Evolutionary conservation across 2,888 invertebrate species (phyloP).

Genomic region (Andrena minutula): DNA sequence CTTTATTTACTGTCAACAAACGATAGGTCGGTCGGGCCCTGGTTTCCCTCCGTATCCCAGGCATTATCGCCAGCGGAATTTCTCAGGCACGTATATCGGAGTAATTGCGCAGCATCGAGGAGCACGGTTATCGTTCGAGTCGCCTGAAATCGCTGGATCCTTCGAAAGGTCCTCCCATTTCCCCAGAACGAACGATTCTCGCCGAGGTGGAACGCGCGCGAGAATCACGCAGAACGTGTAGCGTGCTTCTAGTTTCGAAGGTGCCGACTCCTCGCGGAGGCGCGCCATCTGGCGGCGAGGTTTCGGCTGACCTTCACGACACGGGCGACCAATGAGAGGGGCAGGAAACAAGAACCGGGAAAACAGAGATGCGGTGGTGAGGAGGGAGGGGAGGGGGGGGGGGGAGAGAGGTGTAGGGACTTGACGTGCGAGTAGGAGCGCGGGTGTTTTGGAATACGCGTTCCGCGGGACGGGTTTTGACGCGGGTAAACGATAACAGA

Average conservation of each 20-base stretch:
- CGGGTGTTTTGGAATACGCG: slow-evolving; percentile 44
- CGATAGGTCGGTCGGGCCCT: slow-evolving; percentile 42
- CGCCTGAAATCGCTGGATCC: not conserved
- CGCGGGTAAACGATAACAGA: not conserved
- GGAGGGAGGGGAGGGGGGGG: slow-evolving; percentile 3
- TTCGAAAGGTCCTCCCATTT: slow-evolving; percentile 24
- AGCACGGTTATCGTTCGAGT: not conserved
- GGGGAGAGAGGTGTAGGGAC: slow-evolving; percentile 21
- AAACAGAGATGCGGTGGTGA: too few relatives aligned
- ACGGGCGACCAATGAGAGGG: slow-evolving; percentile 38
- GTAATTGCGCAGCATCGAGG: not conserved
- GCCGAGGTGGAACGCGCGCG: slow-evolving; percentile 52
- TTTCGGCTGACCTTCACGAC: slow-evolving; percentile 63
- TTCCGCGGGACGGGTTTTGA: not conserved
- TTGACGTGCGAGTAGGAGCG: slow-evolving; percentile 61
- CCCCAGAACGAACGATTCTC: slow-evolving; percentile 29
- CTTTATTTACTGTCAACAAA: slow-evolving; percentile 53
- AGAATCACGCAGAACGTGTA: slow-evolving; percentile 47
- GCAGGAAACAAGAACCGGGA: slow-evolving; percentile 44
- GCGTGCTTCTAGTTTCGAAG: slow-evolving; percentile 43
- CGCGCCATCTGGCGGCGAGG: slow-evolving; percentile 67
- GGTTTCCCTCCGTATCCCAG: slow-evolving; percentile 44
- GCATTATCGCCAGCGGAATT: slow-evolving; percentile 41
- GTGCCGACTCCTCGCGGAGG: slow-evolving; percentile 33
- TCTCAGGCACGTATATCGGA: slow-evolving; percentile 3